These are phyloP conservation scores for Puntigrus tetrazona DNA, from an alignment of 2,113 vertebrate genomes.

Conservation along the genomic window DNA sequence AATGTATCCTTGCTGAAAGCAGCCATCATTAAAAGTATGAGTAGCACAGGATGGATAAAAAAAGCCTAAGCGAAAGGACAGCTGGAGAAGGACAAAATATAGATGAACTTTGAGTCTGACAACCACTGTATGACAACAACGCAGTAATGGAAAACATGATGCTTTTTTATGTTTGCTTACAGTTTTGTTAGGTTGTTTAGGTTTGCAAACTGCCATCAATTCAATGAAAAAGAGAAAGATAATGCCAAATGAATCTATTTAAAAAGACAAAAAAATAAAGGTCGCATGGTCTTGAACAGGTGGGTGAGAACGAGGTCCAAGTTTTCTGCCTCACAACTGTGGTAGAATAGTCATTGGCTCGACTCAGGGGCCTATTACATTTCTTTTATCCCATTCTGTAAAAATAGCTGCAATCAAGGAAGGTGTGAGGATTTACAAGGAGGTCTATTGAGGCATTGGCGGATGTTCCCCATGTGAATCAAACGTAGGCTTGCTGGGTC, in stretches of 20 bases:
- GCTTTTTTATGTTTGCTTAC: background rate
- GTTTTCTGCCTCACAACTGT: constrained; percentile 57
- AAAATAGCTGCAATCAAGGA: constrained; percentile 62
- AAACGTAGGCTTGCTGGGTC: background rate
- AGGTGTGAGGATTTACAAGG: constrained; percentile 53
- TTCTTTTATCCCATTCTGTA: constrained; percentile 46
- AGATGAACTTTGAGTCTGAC: constrained; percentile 23
- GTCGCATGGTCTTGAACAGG: background rate
- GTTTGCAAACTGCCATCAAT: background rate
- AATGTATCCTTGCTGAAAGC: constrained; percentile 55
- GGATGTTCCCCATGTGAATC: constrained; percentile 30
- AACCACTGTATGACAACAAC: constrained; percentile 6
- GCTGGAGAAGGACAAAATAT: constrained; percentile 49
- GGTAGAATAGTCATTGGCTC: constrained; percentile 38
- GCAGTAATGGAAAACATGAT: background rate
- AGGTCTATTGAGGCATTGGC: constrained; percentile 41
- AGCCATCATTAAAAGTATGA: constrained; percentile 24
- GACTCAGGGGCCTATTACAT: constrained; percentile 45
- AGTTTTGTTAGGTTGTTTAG: background rate
- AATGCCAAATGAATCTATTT: background rate
- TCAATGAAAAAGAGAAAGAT: background rate
- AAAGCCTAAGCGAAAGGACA: constrained; percentile 45
- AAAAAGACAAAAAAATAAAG: background rate
- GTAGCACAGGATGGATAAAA: constrained; percentile 45
- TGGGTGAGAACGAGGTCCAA: background rate